Base-by-base conservation (phyloP, 37 sponge, comb jelly and placozoan species). In the Petrosia ficiformis region DNA sequence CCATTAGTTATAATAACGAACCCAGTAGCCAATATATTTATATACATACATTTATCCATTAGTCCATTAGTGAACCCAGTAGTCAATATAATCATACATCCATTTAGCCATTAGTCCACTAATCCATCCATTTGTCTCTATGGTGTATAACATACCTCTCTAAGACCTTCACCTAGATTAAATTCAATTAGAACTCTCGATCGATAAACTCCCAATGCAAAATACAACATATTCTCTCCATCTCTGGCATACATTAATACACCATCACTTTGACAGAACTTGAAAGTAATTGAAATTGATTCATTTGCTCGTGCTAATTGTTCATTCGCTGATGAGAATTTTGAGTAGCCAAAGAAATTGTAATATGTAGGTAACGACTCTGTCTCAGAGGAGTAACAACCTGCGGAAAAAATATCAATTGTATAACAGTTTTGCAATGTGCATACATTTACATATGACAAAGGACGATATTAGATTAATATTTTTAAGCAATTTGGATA, bases 131-230 rank as follows among this genome's bases (percentile, higher is more conserved):
- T n/a, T n/a, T n/a, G n/a, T n/a, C n/a, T n/a, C n/a, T n/a, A n/a
- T n/a, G n/a, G n/a, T n/a, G n/a, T n/a, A n/a, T n/a, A n/a, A n/a
- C 33, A 32, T 67, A 82, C 82, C 68, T 82, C 82, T 67, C 48
- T 64, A 16, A 73, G 22, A 28, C 59, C 70, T 19, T 43, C 11
- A 1, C 44, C 75, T 5, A 64, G 42, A 22, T 42, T 48, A 54
- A 82, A 73, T n/a, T 67, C 69, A 33, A 77, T 70, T 32, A 87
- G 48, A 0, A 77, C 43, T 10, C 70, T 30, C 1, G 41, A 39
- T 1, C 37, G 19, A 29, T 33, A 57, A 40, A 87, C 10, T 4
- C 82, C 87, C 63, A 87, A 21, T n/a, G 77, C 37, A 38, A 87
- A 80, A 44, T 87, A 87, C 3, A 26, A 16, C 36, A n/a, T 21